Percentiles rank a stretch among this genome's conserved stretches.
Conservation (phyloP, 2,888 invertebrate genomes). For the Napeogenes sylphis region DNA sequence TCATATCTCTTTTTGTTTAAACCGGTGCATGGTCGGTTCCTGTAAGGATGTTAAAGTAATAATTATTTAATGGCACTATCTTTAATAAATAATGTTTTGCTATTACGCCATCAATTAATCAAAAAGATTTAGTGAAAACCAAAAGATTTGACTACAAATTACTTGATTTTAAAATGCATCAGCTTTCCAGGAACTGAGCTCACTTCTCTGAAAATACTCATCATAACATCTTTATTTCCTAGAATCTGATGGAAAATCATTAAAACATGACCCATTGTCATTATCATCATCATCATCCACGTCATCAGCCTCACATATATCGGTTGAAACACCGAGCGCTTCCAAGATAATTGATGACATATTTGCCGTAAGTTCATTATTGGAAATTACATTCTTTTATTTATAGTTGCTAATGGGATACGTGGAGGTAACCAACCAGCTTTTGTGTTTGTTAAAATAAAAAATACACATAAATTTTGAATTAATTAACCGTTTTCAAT, state of each 20-base stretch:
- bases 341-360: conserved; percentile 66
- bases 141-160: too few relatives aligned
- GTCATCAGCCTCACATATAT: conserved; percentile 57
- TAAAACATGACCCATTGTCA: conserved; percentile 55
- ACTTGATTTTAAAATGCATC: too few relatives aligned
- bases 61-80: too few relatives aligned
- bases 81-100: too few relatives aligned
- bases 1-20: too few relatives aligned
- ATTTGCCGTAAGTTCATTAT: conserved; percentile 67
- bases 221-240: conserved; percentile 19
- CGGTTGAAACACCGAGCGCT: conserved; percentile 65
- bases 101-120: too few relatives aligned
- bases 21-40: too few relatives aligned
- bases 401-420: too few relatives aligned
- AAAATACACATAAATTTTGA: not conserved
- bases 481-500: not conserved
- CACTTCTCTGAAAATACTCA: not conserved
- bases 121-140: too few relatives aligned
- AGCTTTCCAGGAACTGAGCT: too few relatives aligned
- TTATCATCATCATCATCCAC: conserved; percentile 42
- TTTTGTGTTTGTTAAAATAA: not conserved
- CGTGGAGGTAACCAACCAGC: too few relatives aligned
- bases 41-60: too few relatives aligned
- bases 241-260: conserved; percentile 34
- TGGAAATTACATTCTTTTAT: conserved; percentile 13